Base-by-base conservation (phyloP, 92 coral and sea anemone genomes). In the Parazoanthus atlanticus region DNA sequence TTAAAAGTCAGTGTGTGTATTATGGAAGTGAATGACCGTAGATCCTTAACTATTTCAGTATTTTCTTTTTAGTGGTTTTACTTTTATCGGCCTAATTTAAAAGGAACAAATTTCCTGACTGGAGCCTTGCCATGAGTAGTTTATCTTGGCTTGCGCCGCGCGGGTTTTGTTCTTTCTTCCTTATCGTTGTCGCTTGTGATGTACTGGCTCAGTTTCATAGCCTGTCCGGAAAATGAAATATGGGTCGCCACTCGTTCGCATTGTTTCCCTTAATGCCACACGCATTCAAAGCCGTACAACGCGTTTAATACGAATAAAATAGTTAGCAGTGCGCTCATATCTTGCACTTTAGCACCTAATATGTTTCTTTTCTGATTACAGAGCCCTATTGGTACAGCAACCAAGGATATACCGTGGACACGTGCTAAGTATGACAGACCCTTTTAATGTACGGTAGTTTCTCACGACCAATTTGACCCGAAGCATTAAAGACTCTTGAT, bases 401-500 rank as follows among this genome's bases (percentile, higher is more conserved):
- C 8, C 72, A 58, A 32, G 72, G 19, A n/a, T 31, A 36, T 34
- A 1, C 49, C 5, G n/a, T 17, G 74, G 74, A 82, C 75, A 82
- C 86, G 49, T 82, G 76, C 49, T 82, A 19, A 25, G n/a, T 28
- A 38, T 81, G 26, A 84, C 26, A 46, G 23, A 52, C 84, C 5
- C 64, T 3, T 15, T 17, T 69, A 7, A 46, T 46, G 49, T 52
- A 46, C 40, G 1, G 78, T 43, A 29, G 41, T 43, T 69, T 84
- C 65, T 69, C 78, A 84, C 86, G 36, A 70, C 61, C 78, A 84
- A 84, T 46, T 84, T 84, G 78, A 84, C 67, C 87, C 67, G 78
- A 84, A 67, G 78, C 78, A 38, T 84, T 84, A 41, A 82, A 69
- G 78, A 46, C 76, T 69, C 75, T 69, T 84, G 43, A 67, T 67